Conservation (phyloP, 2,113 vertebrate species). For the Stercorarius parasiticus region DNA sequence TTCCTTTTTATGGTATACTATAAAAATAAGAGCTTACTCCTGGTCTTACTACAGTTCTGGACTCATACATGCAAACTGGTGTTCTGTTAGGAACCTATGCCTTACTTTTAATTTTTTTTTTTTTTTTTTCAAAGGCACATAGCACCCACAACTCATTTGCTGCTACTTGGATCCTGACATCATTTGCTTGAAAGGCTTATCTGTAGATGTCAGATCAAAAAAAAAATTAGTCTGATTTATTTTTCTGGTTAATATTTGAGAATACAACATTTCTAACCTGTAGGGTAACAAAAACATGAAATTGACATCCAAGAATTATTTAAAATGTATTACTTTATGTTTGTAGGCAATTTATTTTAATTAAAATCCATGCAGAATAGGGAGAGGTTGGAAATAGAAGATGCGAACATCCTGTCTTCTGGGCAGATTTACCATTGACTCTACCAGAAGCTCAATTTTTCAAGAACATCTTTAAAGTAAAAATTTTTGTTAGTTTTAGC, state of each 20-base stretch:
- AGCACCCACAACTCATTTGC: not conserved
- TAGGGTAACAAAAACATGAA: not conserved
- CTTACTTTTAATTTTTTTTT: not conserved
- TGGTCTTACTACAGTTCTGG: not conserved
- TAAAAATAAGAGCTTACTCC: not conserved
- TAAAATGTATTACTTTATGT: not conserved
- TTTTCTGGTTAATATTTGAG: not conserved
- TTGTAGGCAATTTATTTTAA: not conserved
- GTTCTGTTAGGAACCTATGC: not conserved
- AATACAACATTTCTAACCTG: not conserved
- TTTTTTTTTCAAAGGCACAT: not conserved
- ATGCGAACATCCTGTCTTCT: not conserved
- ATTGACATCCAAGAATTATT: not conserved
- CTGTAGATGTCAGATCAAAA: not conserved
- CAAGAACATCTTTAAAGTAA: not conserved
- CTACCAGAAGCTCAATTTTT: accelerated
- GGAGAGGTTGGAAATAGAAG: not conserved
- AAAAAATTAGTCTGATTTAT: not conserved
- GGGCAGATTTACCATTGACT: not conserved
- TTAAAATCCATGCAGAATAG: not conserved
- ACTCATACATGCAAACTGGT: not conserved
- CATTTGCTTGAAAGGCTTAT: not conserved
- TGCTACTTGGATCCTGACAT: not conserved
- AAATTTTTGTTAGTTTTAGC: not conserved
- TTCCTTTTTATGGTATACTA: not conserved